phyloP scores from a whole-genome alignment of 2,797 vertebrate genomes.

The Acipenser oxyrinchus region DNA sequence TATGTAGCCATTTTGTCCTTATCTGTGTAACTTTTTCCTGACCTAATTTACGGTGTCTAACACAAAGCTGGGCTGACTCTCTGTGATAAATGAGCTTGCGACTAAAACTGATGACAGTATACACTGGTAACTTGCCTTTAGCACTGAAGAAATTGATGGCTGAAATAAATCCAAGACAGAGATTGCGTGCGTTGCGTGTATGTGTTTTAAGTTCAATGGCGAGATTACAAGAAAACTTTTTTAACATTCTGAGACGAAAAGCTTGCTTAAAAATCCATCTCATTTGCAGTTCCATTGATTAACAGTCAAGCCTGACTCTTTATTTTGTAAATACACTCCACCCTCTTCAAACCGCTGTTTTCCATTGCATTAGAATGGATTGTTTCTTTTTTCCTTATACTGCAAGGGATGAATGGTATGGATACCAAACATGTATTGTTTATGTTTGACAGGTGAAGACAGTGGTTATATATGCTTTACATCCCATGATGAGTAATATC shows the following conservation, averaged over 20 bases:
- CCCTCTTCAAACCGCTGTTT: slow-evolving; percentile 7
- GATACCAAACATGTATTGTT: too few relatives aligned
- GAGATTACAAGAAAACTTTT: slow-evolving; percentile 10
- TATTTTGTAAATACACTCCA: slow-evolving; percentile 19
- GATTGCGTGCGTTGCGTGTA: slow-evolving; percentile 4
- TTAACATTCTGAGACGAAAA: slow-evolving; percentile 1
- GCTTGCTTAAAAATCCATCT: slow-evolving; percentile 28
- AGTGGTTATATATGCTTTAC: too few relatives aligned
- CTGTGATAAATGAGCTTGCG: slow-evolving; percentile 36
- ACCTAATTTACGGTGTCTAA: slow-evolving; percentile 12
- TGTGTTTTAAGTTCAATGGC: slow-evolving; percentile 21
- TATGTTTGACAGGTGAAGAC: too few relatives aligned
- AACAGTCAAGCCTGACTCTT: slow-evolving; percentile 26
- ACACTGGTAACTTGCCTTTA: slow-evolving; percentile 16
- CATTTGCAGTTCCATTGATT: slow-evolving; percentile 32
- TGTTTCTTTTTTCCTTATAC: too few relatives aligned
- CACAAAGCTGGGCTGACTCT: slow-evolving; percentile 6
- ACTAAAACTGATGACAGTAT: slow-evolving; percentile 25
- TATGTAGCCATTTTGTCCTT: background rate
- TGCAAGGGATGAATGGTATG: too few relatives aligned
- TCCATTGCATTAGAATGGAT: background rate
- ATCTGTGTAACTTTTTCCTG: background rate
- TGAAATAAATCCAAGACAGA: slow-evolving; percentile 13
- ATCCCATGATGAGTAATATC: too few relatives aligned
- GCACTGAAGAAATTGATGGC: slow-evolving; percentile 11